Evolutionary conservation across 2,888 invertebrate species (phyloP), one percentile per base, ranked within the genome.

Genomic region (Drosophila koepferae): DNA sequence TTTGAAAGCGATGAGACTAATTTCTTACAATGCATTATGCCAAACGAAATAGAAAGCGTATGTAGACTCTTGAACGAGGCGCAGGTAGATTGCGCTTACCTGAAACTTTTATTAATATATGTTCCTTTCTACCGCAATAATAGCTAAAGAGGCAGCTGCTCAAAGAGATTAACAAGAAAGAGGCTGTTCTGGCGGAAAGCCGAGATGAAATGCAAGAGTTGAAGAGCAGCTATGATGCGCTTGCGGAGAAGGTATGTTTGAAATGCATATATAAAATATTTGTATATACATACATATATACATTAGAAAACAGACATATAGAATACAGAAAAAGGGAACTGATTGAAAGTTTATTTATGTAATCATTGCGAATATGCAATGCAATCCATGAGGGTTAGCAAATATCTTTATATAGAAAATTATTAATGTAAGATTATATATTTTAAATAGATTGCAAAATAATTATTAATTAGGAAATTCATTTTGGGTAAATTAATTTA

Each of bases 101-200:
- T 61, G 28, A 2, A 34, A 12, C 7, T 16, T 31, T 20, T 54
- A 23, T n/a, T 23, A 61, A 59, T 40, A 23, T 20, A 18, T 49
- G 3, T 31, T n/a, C 10, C 7, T 8, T 1, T 62, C 18, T 63
- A 46, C 53, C 61, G 62, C 34, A 10, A 54, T 68, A 86, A 34
- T 76, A 93, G 93, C 44, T 91, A 12, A 91, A 91, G 20, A 81
- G 86, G n/a, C 89, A 88, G 18, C 53, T 93, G n/a, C 72, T 80
- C 4, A 92, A 91, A 54, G 85, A 92, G 65, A 78, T 92, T 38
- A 58, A 77, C 16, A 75, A 81, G 38, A 92, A 91, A 65, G 92
- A 93, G 43, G 61, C 72, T 10, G 65, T 80, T 14, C 84, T 92
- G 41, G 54, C 81, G 0, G 77, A 86, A 40, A 76, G 82, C n/a